Evolutionary conservation across 2,888 invertebrate species (phyloP), one percentile per base, ranked within the genome.

Genomic region (Aethes cnicana): DNA sequence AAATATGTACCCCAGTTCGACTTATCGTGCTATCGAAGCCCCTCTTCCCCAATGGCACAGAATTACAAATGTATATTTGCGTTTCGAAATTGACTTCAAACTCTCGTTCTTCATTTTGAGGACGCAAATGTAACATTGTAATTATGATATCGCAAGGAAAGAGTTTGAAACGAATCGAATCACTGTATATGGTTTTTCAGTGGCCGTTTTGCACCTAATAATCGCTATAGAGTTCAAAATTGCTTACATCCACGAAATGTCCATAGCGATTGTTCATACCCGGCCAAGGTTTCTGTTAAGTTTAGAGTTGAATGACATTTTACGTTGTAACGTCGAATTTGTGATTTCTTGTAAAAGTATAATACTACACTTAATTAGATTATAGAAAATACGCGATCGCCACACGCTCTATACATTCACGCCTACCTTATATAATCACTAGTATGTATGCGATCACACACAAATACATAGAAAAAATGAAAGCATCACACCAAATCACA

Each of bases 301-400:
- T 55, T 43, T 50, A 41, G 39, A 50, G 52, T 56, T 55, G 50
- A 52, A 43, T 59, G 74, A 72, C 76, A 64, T 63, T 55, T 58
- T 52, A 60, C 58, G 62, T 68, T 74, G 70, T 72, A 68, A 71
- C 66, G 72, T 77, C 76, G 74, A 72, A 74, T 80, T 84, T 86
- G 82, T 85, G 84, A 86, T 86, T 81, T 79, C 71, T 75, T 88
- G 86, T 86, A 85, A 85, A 86, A 86, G 77, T 78, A 63, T 77
- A 79, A 80, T 80, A 80, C 86, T 87, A 88, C 86, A 72, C 85
- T 86, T 88, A 85, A 73, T 74, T 80, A 81, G 72, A 81, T 78
- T 74, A 82, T 78, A 84, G 75, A 70, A 77, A 77, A 69, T 66
- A 72, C 79, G 79, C 86, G 86, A 74, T 77, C 85, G 84, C 85